Evolutionary conservation across 92 coral and sea anemone genomes (phyloP), one percentile per base, ranked within the genome.

Genomic region (Micromussa lordhowensis): DNA sequence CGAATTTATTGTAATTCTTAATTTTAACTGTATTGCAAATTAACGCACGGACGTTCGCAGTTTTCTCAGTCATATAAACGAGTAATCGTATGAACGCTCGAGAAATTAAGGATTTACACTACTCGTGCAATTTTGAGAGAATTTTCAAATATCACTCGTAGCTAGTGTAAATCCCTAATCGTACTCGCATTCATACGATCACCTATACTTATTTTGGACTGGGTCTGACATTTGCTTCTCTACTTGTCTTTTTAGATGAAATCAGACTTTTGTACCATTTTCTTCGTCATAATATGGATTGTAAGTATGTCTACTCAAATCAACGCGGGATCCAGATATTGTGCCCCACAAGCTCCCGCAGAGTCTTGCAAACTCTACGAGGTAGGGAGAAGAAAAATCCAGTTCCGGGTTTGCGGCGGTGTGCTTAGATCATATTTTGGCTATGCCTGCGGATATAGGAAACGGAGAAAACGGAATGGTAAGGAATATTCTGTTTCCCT

Each of bases 401-500:
- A 17, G 6, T 68, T 12, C 35, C 40, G 22, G 3, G 18, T 68
- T 26, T 82, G 86, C 48, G 86, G 86, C 40, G 7, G 16, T 22
- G 2, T 19, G 1, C 49, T 80, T 17, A 35, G 14, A 3, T 0
- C 32, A 11, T 68, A n/a, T 80, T 59, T 9, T 80, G 5, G 36
- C 1, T 8, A 2, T 26, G 19, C 28, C 55, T 55, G 68, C 17
- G 29, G 24, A 26, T 2, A 0, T 1, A 6, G 18, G 32, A 49
- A 21, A 5, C 30, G 74, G 84, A 38, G 13, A 9, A 80, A 48
- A 59, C 61, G 84, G 61, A 80, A 3, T 18, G 84, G 84, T 61
- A 59, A 26, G 84, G 24, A 40, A 24, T 10, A 0, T 22, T 1
- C 3, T 58, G 34, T 18, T 22, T 28, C 1, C 15, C 5, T 13